Conservation (phyloP, 2,888 invertebrate species). For the Schrankia costaestrigalis region DNA sequence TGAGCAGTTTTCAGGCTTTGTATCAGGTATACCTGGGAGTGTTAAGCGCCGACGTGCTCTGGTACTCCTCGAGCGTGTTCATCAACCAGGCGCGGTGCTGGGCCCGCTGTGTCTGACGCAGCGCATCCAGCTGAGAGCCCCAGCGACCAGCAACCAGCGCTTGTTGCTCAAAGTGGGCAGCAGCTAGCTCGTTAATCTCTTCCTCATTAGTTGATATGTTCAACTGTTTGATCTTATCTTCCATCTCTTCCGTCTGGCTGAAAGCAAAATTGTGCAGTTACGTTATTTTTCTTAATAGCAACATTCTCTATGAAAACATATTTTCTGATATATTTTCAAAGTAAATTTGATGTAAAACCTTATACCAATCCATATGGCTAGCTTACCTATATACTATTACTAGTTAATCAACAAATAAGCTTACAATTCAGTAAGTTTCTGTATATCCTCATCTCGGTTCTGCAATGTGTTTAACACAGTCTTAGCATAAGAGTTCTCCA, state of each 20-base stretch:
- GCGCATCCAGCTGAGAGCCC: slow-evolving; percentile 91
- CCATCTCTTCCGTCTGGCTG: slow-evolving; percentile 94
- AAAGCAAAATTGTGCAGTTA: neutral
- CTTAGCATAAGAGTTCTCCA: slow-evolving; percentile 93
- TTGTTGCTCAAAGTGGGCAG: slow-evolving; percentile 90
- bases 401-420: slow-evolving; percentile 1
- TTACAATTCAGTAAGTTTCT: slow-evolving; percentile 83
- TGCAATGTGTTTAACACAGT: slow-evolving; percentile 87
- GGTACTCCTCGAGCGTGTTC: slow-evolving; percentile 82
- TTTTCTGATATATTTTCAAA: too few relatives aligned
- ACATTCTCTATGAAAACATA: neutral
- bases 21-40: slow-evolving; percentile 82
- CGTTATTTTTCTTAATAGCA: neutral
- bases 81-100: slow-evolving; percentile 95
- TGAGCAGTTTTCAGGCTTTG: neutral
- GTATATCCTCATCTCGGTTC: slow-evolving; percentile 87
- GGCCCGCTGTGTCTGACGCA: slow-evolving; percentile 90
- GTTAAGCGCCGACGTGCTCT: slow-evolving; percentile 53
- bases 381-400: neutral
- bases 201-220: slow-evolving; percentile 89
- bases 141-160: slow-evolving; percentile 92
- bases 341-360: too few relatives aligned
- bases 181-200: slow-evolving; percentile 91
- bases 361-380: too few relatives aligned
- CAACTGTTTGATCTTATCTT: slow-evolving; percentile 88